Percentiles rank a stretch among this genome's conserved stretches.
Conservation (phyloP, 1,140 invertebrate species). For the Drosophila ohnishii region DNA sequence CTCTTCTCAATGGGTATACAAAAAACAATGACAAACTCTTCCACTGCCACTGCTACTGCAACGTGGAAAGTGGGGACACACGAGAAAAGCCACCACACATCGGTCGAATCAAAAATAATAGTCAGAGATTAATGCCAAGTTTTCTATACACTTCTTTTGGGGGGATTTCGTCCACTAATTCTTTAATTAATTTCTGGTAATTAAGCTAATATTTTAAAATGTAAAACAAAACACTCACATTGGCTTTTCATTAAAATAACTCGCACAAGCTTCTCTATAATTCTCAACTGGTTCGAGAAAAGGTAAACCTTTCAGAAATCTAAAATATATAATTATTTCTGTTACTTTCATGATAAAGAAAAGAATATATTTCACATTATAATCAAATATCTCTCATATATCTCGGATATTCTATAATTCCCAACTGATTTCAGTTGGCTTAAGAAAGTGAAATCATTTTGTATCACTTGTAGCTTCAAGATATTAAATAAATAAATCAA, state of each 20-base stretch:
- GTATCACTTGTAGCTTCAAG: no score
- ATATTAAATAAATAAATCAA: no score
- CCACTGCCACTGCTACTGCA: slow-evolving; percentile 39
- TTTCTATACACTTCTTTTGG: slow-evolving; percentile 1
- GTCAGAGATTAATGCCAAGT: neutral
- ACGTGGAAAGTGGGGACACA: slow-evolving; percentile 45
- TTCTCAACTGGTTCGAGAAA: no score
- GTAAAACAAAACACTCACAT: neutral
- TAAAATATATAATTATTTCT: no score
- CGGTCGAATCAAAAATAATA: slow-evolving; percentile 17
- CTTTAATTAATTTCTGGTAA: neutral
- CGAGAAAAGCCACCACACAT: slow-evolving; percentile 22
- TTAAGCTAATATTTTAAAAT: neutral
- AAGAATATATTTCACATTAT: no score
- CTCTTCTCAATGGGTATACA: slow-evolving; percentile 54
- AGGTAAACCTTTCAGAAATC: no score
- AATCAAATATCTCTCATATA: no score
- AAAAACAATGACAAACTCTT: slow-evolving; percentile 44
- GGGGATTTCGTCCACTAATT: neutral
- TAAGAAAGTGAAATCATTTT: no score
- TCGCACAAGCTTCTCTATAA: no score
- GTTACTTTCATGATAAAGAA: no score
- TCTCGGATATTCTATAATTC: no score
- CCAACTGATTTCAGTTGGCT: no score
- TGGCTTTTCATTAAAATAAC: neutral